Base-by-base conservation (phyloP, 1,140 invertebrate species). In the Laodelphax striatellus region DNA sequence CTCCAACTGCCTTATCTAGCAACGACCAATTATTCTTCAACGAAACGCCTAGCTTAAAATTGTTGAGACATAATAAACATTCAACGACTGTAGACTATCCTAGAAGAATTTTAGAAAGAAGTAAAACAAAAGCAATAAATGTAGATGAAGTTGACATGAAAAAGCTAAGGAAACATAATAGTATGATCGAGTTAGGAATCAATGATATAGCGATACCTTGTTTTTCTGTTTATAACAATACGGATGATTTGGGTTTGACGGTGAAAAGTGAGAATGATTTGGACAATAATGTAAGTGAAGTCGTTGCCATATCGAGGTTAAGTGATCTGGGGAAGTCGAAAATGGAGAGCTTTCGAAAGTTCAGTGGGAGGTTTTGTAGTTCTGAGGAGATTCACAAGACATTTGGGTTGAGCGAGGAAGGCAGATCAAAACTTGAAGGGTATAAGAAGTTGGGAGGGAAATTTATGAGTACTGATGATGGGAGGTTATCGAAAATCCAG, bases 131-230 rank as follows among this genome's bases (percentile, higher is more conserved):
- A 62, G 59, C 65, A 22, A 65, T 64, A n/a, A 67, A 63, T 61
- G 66, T 67, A 6, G 66, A 67, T 59, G 66, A 67, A 64, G 52
- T 67, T 11, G 66, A 67, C 31, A 61, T 64, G 62, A 61, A 54
- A 56, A 64, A 61, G 42, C 21, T 19, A 10, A 24, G 41, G 31
- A 62, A 63, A 55, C 64, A 67, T 54, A 63, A 64, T 44, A 67
- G 66, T 56, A 54, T 67, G 14, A 55, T 65, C 11, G 66, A 67
- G 50, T 62, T 67, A 19, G 60, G 63, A 2, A 57, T 34, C 19
- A 53, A 50, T 16, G 42, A 58, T 11, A 52, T 38, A 38, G 34
- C 34, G 34, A 38, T 38, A 1, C 34, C 34, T 44, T 21, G 56
- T 28, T 43, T 28, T 57, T 19, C 28, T 5, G 42, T 11, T 52